phyloP scores from a whole-genome alignment of 2,797 vertebrate species.

The Argya squamiceps region DNA sequence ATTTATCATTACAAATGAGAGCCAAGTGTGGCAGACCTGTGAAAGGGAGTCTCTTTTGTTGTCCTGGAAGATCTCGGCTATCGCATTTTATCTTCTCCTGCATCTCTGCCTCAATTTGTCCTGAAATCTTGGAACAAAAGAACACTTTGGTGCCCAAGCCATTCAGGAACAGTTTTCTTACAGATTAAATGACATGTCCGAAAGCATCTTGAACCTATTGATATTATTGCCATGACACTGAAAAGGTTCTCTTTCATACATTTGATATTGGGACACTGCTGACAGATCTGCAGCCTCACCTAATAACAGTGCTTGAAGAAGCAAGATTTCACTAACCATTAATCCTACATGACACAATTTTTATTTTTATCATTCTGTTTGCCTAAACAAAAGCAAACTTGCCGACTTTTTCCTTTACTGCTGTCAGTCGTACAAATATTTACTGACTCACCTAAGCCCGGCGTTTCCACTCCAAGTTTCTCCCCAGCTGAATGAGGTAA shows the following conservation, averaged over 20 bases:
- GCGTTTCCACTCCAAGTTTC: slow-evolving; percentile 7
- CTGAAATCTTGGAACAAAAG: neutral
- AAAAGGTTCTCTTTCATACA: neutral
- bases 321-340: neutral
- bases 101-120: neutral
- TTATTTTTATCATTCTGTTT: slow-evolving; percentile 63
- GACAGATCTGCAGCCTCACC: neutral
- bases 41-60: neutral
- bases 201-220: neutral
- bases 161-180: neutral
- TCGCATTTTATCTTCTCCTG: neutral
- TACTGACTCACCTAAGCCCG: slow-evolving; percentile 23
- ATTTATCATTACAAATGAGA: neutral
- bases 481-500: slow-evolving; percentile 7
- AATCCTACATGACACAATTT: neutral
- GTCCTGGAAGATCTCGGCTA: neutral
- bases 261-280: neutral
- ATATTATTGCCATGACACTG: neutral
- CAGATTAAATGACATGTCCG: neutral
- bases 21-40: neutral
- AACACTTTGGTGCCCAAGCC: neutral
- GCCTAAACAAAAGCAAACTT: slow-evolving; percentile 65
- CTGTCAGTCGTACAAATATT: slow-evolving; percentile 55
- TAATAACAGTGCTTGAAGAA: neutral
- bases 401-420: slow-evolving; percentile 45